Evolutionary conservation across 53 echinoderm and acorn worm genomes (phyloP), one percentile per base, ranked within the genome.

Genomic region (Paelopatides confundens): DNA sequence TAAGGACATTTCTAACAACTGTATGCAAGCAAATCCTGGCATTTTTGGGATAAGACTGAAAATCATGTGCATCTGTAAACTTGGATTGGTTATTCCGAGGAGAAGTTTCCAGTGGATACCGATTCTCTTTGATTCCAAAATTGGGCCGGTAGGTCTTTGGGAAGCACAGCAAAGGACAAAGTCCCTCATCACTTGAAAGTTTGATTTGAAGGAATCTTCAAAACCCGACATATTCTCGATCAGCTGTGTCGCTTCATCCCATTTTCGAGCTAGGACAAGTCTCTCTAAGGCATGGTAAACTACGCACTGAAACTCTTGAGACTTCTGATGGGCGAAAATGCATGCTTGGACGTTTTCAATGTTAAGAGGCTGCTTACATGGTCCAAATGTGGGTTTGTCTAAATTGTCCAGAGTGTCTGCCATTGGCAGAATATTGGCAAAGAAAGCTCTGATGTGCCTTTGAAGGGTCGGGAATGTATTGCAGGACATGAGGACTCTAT

Each of bases 131-230:
- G 91, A 91, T 18, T 88, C 89, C 15, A 81, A 64, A n/a, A 69
- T n/a, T 39, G 89, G 33, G 21, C 38, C 28, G 36, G 86, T 89
- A 47, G 64, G 86, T 34, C 82, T 31, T 35, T 91, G 89, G 12
- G 87, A 90, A 13, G 94, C 91, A 62, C 96, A 96, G 74, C 93
- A 96, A 2, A 94, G 87, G n/a, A 94, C 91, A 85, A 96, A 96
- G 68, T 96, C 96, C 64, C 53, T 86, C 62, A 94, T 71, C 36
- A 93, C 49, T 35, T 85, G 86, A 51, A 84, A 64, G 46, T 89
- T 68, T 39, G 81, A 89, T 31, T 51, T 39, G 39, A 86, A 87
- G 27, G 62, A 40, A 7, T 86, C 34, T 18, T 35, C 67, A 21
- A 68, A 70, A 21, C 89, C 91, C 24, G 39, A 37, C n/a, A 85